phyloP scores from a whole-genome alignment of 2,888 invertebrate genomes.

The Aspidapion aeneum region DNA sequence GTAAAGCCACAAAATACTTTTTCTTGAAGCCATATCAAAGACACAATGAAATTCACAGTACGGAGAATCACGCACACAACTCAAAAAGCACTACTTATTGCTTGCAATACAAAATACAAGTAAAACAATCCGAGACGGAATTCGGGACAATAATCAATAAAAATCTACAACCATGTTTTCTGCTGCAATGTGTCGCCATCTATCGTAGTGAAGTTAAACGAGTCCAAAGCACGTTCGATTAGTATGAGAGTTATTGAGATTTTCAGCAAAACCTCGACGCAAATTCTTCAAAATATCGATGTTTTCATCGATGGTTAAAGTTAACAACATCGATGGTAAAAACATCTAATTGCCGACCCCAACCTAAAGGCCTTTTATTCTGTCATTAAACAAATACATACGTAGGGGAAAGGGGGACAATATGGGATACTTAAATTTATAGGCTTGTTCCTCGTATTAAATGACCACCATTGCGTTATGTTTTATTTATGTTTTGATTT shows the following conservation, averaged over 20 bases:
- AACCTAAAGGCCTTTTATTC: too few relatives aligned
- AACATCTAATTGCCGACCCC: too few relatives aligned
- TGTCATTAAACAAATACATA: too few relatives aligned
- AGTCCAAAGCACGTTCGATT: background rate
- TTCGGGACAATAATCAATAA: background rate
- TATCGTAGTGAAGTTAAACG: background rate
- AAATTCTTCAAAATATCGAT: background rate
- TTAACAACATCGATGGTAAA: conserved; percentile 7
- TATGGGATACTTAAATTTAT: too few relatives aligned
- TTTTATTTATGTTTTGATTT: too few relatives aligned
- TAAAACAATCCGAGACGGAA: background rate
- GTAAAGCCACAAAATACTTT: background rate
- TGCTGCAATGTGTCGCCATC: background rate
- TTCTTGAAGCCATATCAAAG: background rate
- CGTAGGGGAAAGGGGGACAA: too few relatives aligned
- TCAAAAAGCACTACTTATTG: background rate
- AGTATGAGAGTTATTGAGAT: background rate
- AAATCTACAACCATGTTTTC: background rate
- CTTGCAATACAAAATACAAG: background rate
- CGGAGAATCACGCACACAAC: background rate
- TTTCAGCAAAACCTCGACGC: background rate
- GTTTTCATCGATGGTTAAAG: background rate
- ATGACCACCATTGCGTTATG: too few relatives aligned
- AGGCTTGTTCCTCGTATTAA: too few relatives aligned
- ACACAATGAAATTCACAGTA: background rate